Evolutionary conservation across 1,140 invertebrate species (phyloP).

Genomic region (Latrodectus geometricus): DNA sequence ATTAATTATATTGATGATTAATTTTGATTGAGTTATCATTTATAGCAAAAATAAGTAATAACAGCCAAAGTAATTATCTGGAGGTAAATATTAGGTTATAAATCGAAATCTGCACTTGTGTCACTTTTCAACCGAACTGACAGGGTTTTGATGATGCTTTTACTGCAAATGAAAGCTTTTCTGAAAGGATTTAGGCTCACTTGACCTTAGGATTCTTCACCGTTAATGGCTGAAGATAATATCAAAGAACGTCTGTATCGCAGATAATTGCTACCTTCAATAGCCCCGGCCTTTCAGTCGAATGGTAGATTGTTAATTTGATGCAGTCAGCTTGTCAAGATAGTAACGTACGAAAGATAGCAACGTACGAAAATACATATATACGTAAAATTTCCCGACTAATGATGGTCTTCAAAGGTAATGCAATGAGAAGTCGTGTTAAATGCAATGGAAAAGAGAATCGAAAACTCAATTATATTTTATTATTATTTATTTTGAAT

Average conservation of each 20-base stretch:
- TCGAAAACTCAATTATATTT: no score
- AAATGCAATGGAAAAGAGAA: no score
- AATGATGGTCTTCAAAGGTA: no score
- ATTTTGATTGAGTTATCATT: no score
- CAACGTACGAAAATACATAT: background rate
- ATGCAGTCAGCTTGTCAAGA: background rate
- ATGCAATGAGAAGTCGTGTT: no score
- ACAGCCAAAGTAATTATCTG: no score
- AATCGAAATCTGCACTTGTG: background rate
- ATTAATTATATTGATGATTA: no score
- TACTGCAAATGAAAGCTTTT: background rate
- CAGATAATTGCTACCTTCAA: background rate
- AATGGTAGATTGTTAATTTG: background rate
- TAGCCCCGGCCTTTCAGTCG: background rate
- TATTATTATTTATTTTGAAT: no score
- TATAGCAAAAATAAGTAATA: no score
- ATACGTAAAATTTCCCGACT: no score
- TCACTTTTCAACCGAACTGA: background rate
- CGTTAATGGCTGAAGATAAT: background rate
- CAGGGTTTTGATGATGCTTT: background rate
- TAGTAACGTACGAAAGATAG: background rate
- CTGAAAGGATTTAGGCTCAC: constrained; percentile 3
- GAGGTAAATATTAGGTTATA: no score
- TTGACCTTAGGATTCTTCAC: background rate
- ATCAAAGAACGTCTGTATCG: background rate